A percentile compares a stretch with the other conserved stretches of the same genome.
These are phyloP conservation scores for Hemibagrus wyckioides DNA, from an alignment of 2,113 vertebrate species.

Conservation along the genomic window DNA sequence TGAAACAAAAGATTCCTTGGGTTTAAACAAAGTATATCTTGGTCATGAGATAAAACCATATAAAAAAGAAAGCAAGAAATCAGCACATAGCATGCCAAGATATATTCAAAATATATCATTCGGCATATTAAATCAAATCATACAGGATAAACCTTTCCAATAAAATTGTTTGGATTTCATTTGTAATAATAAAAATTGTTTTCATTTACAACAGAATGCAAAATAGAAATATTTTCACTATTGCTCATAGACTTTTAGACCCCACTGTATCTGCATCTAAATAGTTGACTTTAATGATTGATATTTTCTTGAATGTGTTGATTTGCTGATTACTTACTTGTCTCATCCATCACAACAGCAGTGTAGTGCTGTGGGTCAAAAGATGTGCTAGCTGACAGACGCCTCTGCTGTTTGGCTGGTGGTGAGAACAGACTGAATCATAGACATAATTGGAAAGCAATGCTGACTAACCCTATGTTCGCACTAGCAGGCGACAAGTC, in stretches of 20 bases:
- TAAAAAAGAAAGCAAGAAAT: too few relatives aligned
- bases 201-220: too few relatives aligned
- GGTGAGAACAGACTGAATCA: background rate
- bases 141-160: too few relatives aligned
- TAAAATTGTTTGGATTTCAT: too few relatives aligned
- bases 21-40: too few relatives aligned
- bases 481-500: background rate
- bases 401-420: background rate
- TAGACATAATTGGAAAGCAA: background rate
- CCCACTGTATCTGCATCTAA: background rate
- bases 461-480: background rate
- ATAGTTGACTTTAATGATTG: background rate
- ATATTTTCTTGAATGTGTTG: background rate
- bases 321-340: background rate
- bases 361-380: background rate
- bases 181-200: too few relatives aligned
- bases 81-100: too few relatives aligned
- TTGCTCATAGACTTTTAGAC: background rate
- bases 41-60: too few relatives aligned
- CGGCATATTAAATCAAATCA: too few relatives aligned
- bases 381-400: background rate
- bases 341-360: background rate
- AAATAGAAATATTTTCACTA: too few relatives aligned
- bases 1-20: too few relatives aligned
- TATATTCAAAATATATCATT: too few relatives aligned